Evolutionary conservation across 2,888 invertebrate species (phyloP).

Genomic region (Lasioglossum villosulum): DNA sequence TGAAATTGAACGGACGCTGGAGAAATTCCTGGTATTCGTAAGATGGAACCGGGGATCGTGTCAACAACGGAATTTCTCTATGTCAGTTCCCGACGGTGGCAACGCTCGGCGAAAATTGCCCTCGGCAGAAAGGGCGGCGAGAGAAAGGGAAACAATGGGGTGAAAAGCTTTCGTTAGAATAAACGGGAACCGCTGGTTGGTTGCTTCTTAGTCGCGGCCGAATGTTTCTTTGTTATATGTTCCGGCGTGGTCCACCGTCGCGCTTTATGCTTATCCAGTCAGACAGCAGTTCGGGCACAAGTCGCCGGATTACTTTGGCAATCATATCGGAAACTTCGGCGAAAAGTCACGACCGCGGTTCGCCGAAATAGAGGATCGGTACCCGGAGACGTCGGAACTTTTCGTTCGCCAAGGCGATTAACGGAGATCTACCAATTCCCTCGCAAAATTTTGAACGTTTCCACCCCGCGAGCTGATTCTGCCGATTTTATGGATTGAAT

Average conservation of each 20-base stretch:
- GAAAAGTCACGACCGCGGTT: not conserved
- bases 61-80: conserved; percentile 27
- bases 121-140: not conserved
- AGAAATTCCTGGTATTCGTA: not conserved
- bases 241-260: conserved; percentile 50
- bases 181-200: conserved; percentile 24
- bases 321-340: conserved; percentile 14
- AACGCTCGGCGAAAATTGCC: not conserved
- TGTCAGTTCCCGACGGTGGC: not conserved
- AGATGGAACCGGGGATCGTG: conserved; percentile 14
- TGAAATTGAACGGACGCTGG: conserved; percentile 18
- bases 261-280: conserved; percentile 75
- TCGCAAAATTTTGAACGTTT: not conserved
- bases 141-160: conserved; percentile 24
- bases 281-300: conserved; percentile 67
- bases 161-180: conserved; percentile 41
- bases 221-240: conserved; percentile 75
- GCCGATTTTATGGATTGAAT: too few species aligned
- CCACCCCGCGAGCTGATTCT: too few species aligned
- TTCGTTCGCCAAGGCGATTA: not conserved
- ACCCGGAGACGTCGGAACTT: not conserved
- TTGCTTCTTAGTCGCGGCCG: conserved; percentile 63
- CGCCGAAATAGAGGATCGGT: not conserved
- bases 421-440: not conserved
- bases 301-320: conserved; percentile 53